These are phyloP conservation scores for Drosophila yakuba DNA, from an alignment of 1,140 invertebrate species.

Conservation along the genomic window DNA sequence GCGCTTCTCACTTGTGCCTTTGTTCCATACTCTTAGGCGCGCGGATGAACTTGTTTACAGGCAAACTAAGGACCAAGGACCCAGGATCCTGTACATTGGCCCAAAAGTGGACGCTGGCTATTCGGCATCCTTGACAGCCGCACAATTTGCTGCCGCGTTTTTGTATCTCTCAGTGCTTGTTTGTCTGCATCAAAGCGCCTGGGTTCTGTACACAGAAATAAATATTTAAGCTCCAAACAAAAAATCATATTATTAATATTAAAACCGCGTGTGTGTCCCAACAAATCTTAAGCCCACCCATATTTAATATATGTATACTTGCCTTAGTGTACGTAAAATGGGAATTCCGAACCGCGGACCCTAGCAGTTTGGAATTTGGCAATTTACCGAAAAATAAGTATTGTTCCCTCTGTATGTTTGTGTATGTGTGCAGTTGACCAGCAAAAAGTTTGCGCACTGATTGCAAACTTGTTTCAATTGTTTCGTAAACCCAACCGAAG, in stretches of 20 bases:
- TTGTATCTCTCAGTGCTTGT: constrained; percentile 70
- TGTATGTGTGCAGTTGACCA: constrained; percentile 26
- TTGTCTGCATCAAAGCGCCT: constrained; percentile 29
- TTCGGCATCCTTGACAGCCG: constrained; percentile 62
- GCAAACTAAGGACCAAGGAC: constrained; percentile 52
- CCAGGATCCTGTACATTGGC: constrained; percentile 28
- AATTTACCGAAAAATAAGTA: background rate
- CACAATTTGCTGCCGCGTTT: constrained; percentile 75
- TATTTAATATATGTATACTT: too few relatives aligned
- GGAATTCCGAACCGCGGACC: too few relatives aligned
- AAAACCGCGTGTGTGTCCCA: too few relatives aligned
- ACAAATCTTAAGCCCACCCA: too few relatives aligned
- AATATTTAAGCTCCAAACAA: background rate
- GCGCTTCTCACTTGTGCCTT: constrained; percentile 36
- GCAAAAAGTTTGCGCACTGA: constrained; percentile 78
- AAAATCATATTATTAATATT: background rate
- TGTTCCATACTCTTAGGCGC: constrained; percentile 73
- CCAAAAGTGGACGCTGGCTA: constrained; percentile 5
- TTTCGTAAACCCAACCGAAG: constrained; percentile 62
- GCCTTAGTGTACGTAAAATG: too few relatives aligned
- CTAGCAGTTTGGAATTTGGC: too few relatives aligned
- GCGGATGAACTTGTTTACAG: constrained; percentile 67
- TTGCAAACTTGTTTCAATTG: constrained; percentile 83
- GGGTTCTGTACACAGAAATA: constrained; percentile 3
- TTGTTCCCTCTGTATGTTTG: constrained; percentile 26